Evolutionary conservation across 37 sponge, comb jelly and placozoan species (phyloP), one percentile per base, ranked within the genome.

Genomic region (Spongia lamella): DNA sequence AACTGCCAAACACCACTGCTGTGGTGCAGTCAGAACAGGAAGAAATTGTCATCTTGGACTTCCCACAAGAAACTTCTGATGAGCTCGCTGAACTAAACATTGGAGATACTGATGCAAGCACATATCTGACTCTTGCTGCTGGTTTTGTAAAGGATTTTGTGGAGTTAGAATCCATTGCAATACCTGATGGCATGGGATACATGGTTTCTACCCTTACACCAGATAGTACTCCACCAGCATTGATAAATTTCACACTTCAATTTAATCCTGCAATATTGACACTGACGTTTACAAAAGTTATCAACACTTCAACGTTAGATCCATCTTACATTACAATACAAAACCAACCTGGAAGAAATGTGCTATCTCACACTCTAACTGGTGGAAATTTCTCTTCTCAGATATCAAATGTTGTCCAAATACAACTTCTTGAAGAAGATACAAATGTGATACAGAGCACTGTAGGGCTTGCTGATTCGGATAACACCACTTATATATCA

Each of bases 211-310:
- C 38, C 16, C 62, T 89, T 25, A 62, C 79, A 22, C 38, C 79
- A 34, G 91, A 95, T 53, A 68, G 60, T 21, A 25, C 61, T 3
- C 68, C 89, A 30, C 75, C 96, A 19, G 25, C 37, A 20, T 76
- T 95, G 0, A 39, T 22, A 34, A 62, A n/a, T 37, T 95, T 91
- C 54, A 58, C 79, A 14, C 63, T 90, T 64, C 80, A 88, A 31
- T 81, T 82, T 37, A 73, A 89, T 38, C 88, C 86, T 40, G 88
- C 80, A 50, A 63, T 70, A 0, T 27, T 95, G 38, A 61, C 67
- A 17, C 68, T 95, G 26, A 81, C 89, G 11, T 95, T 95, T 62
- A 58, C 69, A 38, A 90, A 95, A 53, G 79, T 82, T 20, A 54
- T 95, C 66, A 78, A 83, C 33, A 52, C 62, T 4, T 78, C 79